phyloP scores from a whole-genome alignment of 2,113 vertebrate genomes.

The Callaeas wilsoni region DNA sequence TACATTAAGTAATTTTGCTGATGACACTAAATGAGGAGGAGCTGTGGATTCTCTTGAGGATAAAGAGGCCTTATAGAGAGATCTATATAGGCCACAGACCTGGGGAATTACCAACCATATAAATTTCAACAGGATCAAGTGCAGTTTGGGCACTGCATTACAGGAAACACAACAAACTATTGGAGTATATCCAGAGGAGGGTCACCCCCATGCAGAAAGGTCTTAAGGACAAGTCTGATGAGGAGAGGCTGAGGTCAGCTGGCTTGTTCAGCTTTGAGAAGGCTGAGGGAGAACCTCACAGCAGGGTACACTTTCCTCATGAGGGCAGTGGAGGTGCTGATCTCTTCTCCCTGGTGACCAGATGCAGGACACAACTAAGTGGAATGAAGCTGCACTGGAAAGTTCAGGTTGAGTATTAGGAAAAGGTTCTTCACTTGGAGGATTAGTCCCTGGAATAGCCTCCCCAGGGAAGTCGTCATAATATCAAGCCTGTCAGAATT shows the following conservation, averaged over 20 bases:
- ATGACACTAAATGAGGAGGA: background rate
- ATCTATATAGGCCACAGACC: no score
- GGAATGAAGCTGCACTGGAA: background rate
- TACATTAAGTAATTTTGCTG: background rate
- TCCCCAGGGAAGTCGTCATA: fast-evolving
- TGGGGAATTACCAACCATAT: background rate
- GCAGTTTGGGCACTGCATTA: fast-evolving
- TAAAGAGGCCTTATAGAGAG: background rate
- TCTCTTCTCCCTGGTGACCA: background rate
- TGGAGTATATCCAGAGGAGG: background rate
- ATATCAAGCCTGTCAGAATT: background rate
- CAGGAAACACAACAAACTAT: background rate
- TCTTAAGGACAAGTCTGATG: background rate
- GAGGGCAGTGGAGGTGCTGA: fast-evolving
- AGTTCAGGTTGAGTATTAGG: background rate
- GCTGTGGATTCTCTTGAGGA: background rate
- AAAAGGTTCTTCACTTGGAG: background rate
- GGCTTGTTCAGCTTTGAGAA: background rate
- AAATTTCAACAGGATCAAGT: background rate
- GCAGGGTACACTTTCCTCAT: fast-evolving
- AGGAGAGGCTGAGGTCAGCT: background rate
- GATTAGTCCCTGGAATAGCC: background rate
- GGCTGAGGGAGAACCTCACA: background rate
- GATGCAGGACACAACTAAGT: fast-evolving
- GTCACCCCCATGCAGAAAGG: background rate